Conservation (phyloP, 2,797 vertebrate species). For the Thunnus albacares region DNA sequence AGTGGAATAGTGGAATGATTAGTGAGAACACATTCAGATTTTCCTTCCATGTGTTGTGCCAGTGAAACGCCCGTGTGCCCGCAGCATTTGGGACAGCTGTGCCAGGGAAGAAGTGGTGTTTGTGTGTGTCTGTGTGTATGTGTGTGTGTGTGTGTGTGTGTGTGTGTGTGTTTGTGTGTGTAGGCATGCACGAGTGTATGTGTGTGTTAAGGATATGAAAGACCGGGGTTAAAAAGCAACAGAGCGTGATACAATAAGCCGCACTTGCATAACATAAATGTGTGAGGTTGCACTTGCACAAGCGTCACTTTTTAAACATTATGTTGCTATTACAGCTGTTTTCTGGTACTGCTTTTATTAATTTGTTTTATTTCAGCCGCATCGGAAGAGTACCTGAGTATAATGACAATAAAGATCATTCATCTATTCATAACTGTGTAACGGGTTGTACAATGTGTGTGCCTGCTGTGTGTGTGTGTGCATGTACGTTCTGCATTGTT, state of each 20-base stretch:
- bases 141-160: constrained; percentile 28
- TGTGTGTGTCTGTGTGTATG: constrained; percentile 63
- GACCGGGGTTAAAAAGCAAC: constrained; percentile 63
- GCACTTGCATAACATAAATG: constrained; percentile 59
- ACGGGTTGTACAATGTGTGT: constrained; percentile 54
- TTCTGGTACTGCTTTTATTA: too few relatives aligned
- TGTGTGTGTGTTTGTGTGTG: constrained; percentile 30
- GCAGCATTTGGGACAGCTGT: constrained; percentile 83
- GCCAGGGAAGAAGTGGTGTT: constrained; percentile 83
- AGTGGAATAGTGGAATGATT: constrained; percentile 87
- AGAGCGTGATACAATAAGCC: constrained; percentile 60
- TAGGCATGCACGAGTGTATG: constrained; percentile 35
- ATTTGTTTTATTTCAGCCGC: too few relatives aligned
- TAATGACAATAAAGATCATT: too few relatives aligned
- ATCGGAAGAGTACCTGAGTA: too few relatives aligned
- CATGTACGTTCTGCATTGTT: constrained; percentile 32
- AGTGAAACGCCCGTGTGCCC: constrained; percentile 86
- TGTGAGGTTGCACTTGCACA: too few relatives aligned
- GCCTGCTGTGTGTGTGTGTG: constrained; percentile 43
- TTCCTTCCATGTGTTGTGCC: constrained; percentile 89
- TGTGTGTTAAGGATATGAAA: constrained; percentile 53
- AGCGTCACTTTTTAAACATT: too few relatives aligned
- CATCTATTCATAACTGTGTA: constrained; percentile 12
- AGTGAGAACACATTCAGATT: constrained; percentile 89
- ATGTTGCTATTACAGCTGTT: too few relatives aligned